Evolutionary conservation across 2,797 vertebrate species (phyloP), one percentile per base, ranked within the genome.

Genomic region (Hypotaenidia okinawae): DNA sequence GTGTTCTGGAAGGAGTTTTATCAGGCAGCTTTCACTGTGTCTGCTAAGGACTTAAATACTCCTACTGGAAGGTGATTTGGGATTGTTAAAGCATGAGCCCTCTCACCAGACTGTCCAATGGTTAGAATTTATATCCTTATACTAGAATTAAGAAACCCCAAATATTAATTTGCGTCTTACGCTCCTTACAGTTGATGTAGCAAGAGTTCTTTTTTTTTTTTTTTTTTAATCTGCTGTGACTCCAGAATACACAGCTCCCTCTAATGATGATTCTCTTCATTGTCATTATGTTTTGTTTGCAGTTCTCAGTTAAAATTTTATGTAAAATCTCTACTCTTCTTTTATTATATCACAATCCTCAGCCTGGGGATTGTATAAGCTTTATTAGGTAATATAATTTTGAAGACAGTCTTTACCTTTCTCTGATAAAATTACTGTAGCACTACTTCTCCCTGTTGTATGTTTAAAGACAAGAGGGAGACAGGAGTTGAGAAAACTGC

Each of bases 371-470:
- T 55, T 88, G 22, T 61, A 66, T 55, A 69, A 4, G 23, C 15
- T 91, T 95, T 90, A 81, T 90, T 84, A 79, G 67, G n/a, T 63
- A 91, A 63, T 76, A 81, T 23, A 37, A 86, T 72, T 81, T 84
- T 86, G 58, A 91, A 91, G 66, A 78, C 28, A 78, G 28, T 86
- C 51, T 92, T 94, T 81, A 64, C 54, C 18, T 84, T 85, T 67
- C n/a, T 70, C 41, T 78, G 84, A 77, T 70, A 80, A 91, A 94
- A 91, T 70, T 70, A 72, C 32, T 45, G 16, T 17, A 54, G 68
- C 2, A 0, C 39, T 74, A 28, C 23, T 89, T 89, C 16, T 93
- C 59, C 43, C 37, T 77, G 3, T 2, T 32, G 17, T 22, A 66
- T 14, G 4, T 52, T 79, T 13, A 12, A 85, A 58, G n/a, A 41